Base-by-base conservation (phyloP, 1,140 invertebrate species). In the Littorina saxatilis region DNA sequence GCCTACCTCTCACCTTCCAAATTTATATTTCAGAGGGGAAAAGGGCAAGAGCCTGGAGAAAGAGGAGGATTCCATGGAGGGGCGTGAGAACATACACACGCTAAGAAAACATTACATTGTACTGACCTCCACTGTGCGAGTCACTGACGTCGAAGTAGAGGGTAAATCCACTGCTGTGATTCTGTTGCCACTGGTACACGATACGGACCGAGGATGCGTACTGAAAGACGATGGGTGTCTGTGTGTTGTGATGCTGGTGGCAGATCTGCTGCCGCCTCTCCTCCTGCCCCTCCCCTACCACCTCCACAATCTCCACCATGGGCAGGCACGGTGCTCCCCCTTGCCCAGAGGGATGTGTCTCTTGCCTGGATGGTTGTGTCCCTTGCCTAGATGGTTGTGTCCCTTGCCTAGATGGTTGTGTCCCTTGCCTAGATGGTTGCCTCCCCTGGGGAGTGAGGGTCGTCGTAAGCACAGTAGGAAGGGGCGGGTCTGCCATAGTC, bases 121-220 rank as follows among this genome's bases (percentile, higher is more conserved):
- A n/a, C n/a, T n/a, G n/a, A n/a, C n/a, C n/a, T n/a, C n/a, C n/a
- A n/a, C n/a, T n/a, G n/a, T n/a, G n/a, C n/a, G n/a, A n/a, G n/a
- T n/a, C n/a, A n/a, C 85, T 83, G 85, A 86, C 86, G 81, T 87
- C 84, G 82, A 87, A 85, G 76, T 87, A 83, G 63, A 88, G 75
- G 63, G 86, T 86, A 84, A 88, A 88, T 80, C 87, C 86, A 85
- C 87, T 88, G 70, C 83, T 81, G 55, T 83, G 84, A 80, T 84
- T 82, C 76, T 79, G 52, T 77, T 82, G 79, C 87, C 87, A 88
- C 55, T 84, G 77, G 81, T 84, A 88, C 79, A 86, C 84, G 66
- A 88, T 87, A 80, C 86, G 85, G 63, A 88, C 78, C 68, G 83
- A 84, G 79, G 85, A 85, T 75, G 84, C 74, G 83, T 86, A 55